Evolutionary conservation across 2,888 invertebrate species (phyloP).

Genomic region (Pecten maximus): DNA sequence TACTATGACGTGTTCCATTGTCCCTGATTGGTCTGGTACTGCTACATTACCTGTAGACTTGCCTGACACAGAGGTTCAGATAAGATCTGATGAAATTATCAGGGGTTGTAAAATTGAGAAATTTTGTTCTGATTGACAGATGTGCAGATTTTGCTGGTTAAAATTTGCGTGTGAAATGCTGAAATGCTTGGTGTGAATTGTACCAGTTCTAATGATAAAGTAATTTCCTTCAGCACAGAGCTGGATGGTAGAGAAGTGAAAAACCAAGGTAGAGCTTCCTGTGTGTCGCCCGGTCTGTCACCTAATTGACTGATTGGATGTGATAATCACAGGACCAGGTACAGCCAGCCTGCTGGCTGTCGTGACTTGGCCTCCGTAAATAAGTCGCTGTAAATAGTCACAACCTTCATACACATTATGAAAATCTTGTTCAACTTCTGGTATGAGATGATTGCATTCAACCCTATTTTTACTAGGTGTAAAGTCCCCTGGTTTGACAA

Average conservation of each 20-base stretch:
- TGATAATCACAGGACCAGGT: neutral
- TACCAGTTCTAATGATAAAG: neutral
- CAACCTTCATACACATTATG: neutral
- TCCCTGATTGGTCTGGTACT: neutral
- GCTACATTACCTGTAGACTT: neutral
- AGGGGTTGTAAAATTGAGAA: neutral
- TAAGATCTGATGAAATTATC: slow-evolving; percentile 16
- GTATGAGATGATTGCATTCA: neutral
- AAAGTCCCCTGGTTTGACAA: neutral
- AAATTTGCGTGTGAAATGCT: slow-evolving; percentile 6
- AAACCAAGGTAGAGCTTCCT: neutral
- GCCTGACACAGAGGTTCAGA: neutral
- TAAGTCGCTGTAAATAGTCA: neutral
- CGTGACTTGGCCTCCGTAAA: neutral
- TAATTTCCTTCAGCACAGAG: neutral
- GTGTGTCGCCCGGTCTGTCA: slow-evolving; percentile 5
- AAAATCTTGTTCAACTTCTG: slow-evolving; percentile 1
- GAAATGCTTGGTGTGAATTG: neutral
- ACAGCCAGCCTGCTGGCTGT: neutral
- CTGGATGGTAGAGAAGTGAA: neutral
- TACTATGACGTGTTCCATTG: neutral
- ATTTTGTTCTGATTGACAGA: neutral
- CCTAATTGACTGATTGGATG: slow-evolving; percentile 20
- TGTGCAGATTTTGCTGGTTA: neutral
- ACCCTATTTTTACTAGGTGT: neutral